These are phyloP conservation scores for Ammospiza maritima DNA, from an alignment of 2,797 vertebrate species.

Conservation along the genomic window DNA sequence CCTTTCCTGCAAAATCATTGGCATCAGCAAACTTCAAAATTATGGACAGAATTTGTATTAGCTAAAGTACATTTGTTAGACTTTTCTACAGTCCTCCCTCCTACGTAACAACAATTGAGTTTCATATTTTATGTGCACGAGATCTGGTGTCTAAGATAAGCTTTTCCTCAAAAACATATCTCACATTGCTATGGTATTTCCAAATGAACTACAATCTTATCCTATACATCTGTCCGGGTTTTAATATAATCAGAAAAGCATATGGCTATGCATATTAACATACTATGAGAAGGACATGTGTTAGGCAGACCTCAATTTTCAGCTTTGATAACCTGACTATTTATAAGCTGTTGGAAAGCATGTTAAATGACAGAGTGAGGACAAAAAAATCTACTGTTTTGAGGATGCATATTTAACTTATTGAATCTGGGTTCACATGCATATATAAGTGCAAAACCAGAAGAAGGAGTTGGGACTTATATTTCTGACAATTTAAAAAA, in stretches of 20 bases:
- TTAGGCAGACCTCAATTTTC: not conserved
- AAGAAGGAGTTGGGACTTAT: not conserved
- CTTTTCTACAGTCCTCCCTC: not conserved
- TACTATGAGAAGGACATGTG: not conserved
- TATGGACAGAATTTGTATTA: not conserved
- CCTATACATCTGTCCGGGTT: conserved; percentile 6
- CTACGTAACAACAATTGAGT: not conserved
- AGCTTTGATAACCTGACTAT: conserved; percentile 7
- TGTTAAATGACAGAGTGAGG: not conserved
- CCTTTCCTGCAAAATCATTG: not conserved
- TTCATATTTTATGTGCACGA: not conserved
- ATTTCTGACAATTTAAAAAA: not conserved
- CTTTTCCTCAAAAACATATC: not conserved
- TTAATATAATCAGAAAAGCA: conserved; percentile 50
- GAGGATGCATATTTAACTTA: not conserved
- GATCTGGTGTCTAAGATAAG: not conserved
- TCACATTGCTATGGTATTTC: not conserved
- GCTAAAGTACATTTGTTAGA: not conserved
- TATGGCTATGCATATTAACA: conserved; percentile 32
- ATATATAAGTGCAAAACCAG: not conserved
- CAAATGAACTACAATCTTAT: not conserved
- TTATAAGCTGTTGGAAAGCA: not conserved
- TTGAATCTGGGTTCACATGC: not conserved
- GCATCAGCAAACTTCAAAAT: not conserved
- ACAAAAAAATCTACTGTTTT: not conserved